These are phyloP conservation scores for Formica aserva DNA, from an alignment of 2,888 invertebrate genomes.

Conservation along the genomic window DNA sequence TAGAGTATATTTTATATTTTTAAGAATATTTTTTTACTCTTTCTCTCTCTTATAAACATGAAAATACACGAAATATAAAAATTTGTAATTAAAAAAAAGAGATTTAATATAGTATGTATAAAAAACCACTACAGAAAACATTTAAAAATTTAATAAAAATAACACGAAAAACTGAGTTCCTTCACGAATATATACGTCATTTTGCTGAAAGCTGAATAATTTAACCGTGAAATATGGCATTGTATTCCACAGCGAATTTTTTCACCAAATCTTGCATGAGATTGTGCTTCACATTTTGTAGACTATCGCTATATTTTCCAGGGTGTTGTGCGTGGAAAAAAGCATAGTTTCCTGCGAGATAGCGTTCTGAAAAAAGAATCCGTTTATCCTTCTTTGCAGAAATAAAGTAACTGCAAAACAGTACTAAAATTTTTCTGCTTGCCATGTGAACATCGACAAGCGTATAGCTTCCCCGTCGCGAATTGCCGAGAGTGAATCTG, in stretches of 20 bases:
- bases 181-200: not conserved
- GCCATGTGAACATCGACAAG: not conserved
- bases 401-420: conserved; percentile 8
- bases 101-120: not conserved
- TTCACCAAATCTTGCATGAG: conserved; percentile 15
- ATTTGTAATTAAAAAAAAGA: not conserved
- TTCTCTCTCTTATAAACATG: not conserved
- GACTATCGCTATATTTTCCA: conserved; percentile 11
- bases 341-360: not conserved
- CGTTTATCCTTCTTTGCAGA: not conserved
- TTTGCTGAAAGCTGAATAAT: conserved; percentile 31
- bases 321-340: not conserved
- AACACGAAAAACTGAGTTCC: not conserved
- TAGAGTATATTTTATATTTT: not conserved
- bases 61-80: conserved; percentile 18
- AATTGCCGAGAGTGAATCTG: conserved; percentile 10
- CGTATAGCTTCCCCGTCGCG: not conserved
- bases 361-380: not conserved
- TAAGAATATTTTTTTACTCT: not conserved
- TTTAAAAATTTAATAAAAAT: conserved; percentile 10
- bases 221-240: conserved; percentile 6
- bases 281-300: not conserved
- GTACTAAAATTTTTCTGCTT: conserved; percentile 9
- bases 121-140: not conserved
- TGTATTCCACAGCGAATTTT: conserved; percentile 15